Conservation (phyloP, 2,113 vertebrate genomes). For the Kryptolebias marmoratus region DNA sequence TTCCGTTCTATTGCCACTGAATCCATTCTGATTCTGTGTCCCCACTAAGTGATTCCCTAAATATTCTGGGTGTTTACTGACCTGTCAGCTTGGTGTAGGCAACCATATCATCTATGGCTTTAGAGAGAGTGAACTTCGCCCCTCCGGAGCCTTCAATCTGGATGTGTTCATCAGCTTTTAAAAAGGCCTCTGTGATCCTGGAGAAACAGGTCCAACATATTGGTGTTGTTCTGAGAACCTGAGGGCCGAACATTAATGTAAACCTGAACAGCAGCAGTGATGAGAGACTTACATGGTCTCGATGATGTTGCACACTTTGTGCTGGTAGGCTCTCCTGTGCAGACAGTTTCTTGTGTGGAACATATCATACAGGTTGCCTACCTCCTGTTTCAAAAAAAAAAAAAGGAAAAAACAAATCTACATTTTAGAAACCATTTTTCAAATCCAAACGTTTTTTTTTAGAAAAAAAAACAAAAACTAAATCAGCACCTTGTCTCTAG, state of each 20-base stretch:
- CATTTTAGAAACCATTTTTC: constrained; percentile 1
- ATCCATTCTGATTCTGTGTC: no score
- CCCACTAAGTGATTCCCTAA: no score
- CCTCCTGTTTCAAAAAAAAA: constrained; percentile 81
- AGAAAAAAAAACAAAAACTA: not conserved
- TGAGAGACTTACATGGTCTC: constrained; percentile 89
- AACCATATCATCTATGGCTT: constrained; percentile 93
- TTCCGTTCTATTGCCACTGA: no score
- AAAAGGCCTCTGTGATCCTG: constrained; percentile 94
- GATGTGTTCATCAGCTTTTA: constrained; percentile 87
- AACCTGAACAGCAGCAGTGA: not conserved
- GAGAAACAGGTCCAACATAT: not conserved
- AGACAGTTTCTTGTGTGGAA: constrained; percentile 92
- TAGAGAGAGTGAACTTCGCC: constrained; percentile 82
- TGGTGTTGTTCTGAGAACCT: not conserved
- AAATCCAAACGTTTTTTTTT: not conserved
- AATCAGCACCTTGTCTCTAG: constrained; percentile 88
- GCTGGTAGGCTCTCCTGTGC: constrained; percentile 94
- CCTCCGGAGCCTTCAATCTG: constrained; percentile 81
- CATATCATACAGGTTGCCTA: constrained; percentile 93
- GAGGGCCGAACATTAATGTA: not conserved
- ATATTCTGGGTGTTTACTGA: constrained; percentile 58
- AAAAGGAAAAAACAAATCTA: no score
- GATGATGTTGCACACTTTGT: constrained; percentile 91
- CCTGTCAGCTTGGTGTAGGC: constrained; percentile 94